These are phyloP conservation scores for Pseudorasbora parva DNA, from an alignment of 2,113 vertebrate genomes.

Conservation along the genomic window DNA sequence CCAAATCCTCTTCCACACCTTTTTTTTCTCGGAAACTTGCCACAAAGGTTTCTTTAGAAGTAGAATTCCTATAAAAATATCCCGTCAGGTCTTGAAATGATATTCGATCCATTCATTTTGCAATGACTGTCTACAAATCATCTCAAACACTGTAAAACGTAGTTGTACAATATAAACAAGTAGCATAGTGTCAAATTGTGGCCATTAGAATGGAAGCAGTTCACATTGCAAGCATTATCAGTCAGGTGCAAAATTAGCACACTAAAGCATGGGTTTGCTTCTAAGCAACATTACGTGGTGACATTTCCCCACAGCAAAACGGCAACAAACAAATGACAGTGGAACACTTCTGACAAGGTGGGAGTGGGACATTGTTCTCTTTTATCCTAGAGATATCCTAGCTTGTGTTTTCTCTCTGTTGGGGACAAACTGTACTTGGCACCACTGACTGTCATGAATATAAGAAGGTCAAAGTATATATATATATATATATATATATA, in stretches of 20 bases:
- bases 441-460: background rate
- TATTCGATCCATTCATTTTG: background rate
- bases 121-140: too few relatives aligned
- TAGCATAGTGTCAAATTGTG: background rate
- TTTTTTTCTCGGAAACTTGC: background rate
- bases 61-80: background rate
- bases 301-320: constrained; percentile 8
- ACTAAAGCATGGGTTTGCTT: background rate
- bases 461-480: background rate
- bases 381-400: background rate
- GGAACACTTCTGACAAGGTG: background rate
- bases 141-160: background rate
- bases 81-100: background rate
- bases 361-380: background rate
- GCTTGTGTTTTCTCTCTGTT: background rate
- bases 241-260: constrained; percentile 30
- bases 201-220: background rate
- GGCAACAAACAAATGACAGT: background rate
- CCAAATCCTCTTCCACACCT: background rate
- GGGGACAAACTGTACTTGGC: background rate
- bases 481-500: too few relatives aligned
- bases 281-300: background rate
- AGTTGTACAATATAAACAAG: background rate
- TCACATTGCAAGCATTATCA: constrained; percentile 1
- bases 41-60: background rate